Evolutionary conservation across 2,888 invertebrate genomes (phyloP).

Genomic region (Aleiodes testaceus): DNA sequence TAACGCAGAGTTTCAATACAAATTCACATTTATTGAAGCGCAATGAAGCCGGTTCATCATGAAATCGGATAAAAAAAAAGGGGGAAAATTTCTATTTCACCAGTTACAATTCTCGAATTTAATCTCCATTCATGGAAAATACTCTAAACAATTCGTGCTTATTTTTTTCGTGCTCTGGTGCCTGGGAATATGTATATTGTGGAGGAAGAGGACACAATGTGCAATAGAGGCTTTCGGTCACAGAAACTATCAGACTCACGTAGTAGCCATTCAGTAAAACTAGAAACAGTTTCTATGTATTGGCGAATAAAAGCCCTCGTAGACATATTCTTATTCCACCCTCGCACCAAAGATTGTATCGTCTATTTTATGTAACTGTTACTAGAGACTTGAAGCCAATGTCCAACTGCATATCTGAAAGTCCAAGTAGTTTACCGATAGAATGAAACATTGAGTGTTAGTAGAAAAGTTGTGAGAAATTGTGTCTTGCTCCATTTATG

Average conservation of each 20-base stretch:
- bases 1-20: neutral
- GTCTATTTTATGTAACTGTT: neutral
- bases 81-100: neutral
- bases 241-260: slow-evolving; percentile 39
- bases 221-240: slow-evolving; percentile 21
- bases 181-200: neutral
- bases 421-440: slow-evolving; percentile 23
- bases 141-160: neutral
- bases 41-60: slow-evolving; percentile 25
- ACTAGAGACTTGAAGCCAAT: neutral
- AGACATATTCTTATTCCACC: slow-evolving; percentile 41
- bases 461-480: neutral
- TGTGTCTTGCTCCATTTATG: neutral
- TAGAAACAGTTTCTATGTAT: slow-evolving; percentile 1
- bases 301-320: slow-evolving; percentile 26
- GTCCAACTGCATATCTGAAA: slow-evolving; percentile 21
- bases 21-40: slow-evolving; percentile 31
- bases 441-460: slow-evolving; percentile 11
- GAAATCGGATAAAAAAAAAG: slow-evolving; percentile 22
- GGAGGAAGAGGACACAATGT: neutral
- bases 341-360: slow-evolving; percentile 36
- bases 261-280: slow-evolving; percentile 39
- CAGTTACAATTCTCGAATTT: slow-evolving; percentile 24
- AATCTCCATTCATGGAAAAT: slow-evolving; percentile 18
- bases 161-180: neutral